Base-by-base conservation (phyloP, 2,888 invertebrate genomes). In the Ptilodon capucinus region DNA sequence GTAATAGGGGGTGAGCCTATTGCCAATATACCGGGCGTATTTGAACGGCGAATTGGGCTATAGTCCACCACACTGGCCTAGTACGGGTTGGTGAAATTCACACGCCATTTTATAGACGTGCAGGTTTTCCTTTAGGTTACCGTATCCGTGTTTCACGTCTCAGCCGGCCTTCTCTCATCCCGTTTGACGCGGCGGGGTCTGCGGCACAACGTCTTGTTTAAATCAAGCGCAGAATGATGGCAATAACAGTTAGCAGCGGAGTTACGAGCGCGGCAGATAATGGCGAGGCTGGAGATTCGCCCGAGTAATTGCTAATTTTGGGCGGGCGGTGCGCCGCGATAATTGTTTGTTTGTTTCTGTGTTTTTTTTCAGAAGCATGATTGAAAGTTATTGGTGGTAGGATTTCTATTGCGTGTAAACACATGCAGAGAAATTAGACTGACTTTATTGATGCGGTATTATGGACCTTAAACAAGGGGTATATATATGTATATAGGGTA, bases 231-330 rank as follows among this genome's bases (percentile, higher is more conserved):
- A 71, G 81, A 87, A 87, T 81, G 86, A 84, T 77, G 80, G 81
- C 81, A 79, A 86, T 86, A 86, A 86, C 86, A 84, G 86, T 86
- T 86, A 85, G 79, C 81, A 70, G 74, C 60, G 63, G 76, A 80
- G 82, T 84, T 84, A 86, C 84, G 79, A 74, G 57, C 74, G 66
- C 70, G 71, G 60, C 67, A 78, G 84, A 82, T 87, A 87, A 86
- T 81, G 80, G 82, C 69, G 73, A 79, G 38, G 67, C 70, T 70
- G 80, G 74, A 80, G 81, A 84, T 83, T 81, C 79, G 76, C 71
- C 64, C 79, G 82, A 86, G 82, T 86, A 84, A 87, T 86, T 86
- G 86, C 84, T 86, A 87, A 85, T 86, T 86, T 84, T 66, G 76
- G 73, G 68, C 68, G 60, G 60, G 66, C 70, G 68, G 64, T 70